Base-by-base conservation (phyloP, 2,888 invertebrate genomes). In the Tipula lateralis region DNA sequence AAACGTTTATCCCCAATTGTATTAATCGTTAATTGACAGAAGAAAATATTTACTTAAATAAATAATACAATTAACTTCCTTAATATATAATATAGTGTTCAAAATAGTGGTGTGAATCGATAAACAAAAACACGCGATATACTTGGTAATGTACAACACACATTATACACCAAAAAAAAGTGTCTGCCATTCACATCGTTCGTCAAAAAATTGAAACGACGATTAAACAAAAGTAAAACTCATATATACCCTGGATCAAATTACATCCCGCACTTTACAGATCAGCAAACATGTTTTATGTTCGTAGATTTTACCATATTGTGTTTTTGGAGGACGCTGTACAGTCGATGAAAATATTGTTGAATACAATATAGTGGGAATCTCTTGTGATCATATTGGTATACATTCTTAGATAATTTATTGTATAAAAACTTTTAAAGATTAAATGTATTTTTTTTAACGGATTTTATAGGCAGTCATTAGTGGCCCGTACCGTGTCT, bases 191-290 rank as follows among this genome's bases (percentile, higher is more conserved):
- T 66, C 66, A 66, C 66, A 66, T 66, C 66, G 9, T 24, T 19
- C 24, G 66, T 24, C 24, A 9, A 66, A 66, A 66, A 9, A 24
- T 66, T 66, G 24, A 66, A 66, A 66, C 66, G 24, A 24, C 66
- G 24, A 66, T 66, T 66, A 66, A 66, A 66, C 66, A 66, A 66
- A 66, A 66, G 66, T 24, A 66, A 66, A 66, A 66, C n/a, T 66
- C 66, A 66, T 24, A 66, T 66, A 66, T 66, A n/a, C n/a, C 66
- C 66, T 66, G 66, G 66, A 66, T 66, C 66, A 24, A 66, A 66
- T 66, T 66, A 66, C 66, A 66, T 66, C 66, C 66, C 24, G 19
- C 66, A 66, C 19, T 24, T 2, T 12, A 7, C 19, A 66, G 66
- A 66, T 5, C 66, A 66, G 66, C 24, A 66, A 66, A 66, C 19